phyloP scores from a whole-genome alignment of 2,797 vertebrate species.

The Spea hammondii region DNA sequence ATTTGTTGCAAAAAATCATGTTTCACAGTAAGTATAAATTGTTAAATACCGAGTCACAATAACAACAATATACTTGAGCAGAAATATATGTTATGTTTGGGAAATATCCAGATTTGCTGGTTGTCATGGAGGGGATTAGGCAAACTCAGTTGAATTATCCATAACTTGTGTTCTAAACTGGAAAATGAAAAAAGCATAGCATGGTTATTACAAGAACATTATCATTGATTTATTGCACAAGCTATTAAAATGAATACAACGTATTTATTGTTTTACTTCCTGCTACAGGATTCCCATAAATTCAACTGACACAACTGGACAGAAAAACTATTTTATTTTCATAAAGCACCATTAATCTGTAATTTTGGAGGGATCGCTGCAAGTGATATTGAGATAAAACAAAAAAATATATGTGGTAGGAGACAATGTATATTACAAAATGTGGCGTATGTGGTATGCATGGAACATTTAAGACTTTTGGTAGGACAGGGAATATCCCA shows the following conservation, averaged over 20 bases:
- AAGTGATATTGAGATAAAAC: too few relatives aligned
- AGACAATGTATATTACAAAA: neutral
- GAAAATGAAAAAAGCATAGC: neutral
- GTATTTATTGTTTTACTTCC: conserved; percentile 7
- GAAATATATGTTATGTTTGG: conserved; percentile 31
- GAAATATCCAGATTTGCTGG: conserved; percentile 25
- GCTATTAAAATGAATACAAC: conserved; percentile 16
- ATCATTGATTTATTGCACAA: conserved; percentile 13
- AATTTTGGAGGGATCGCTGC: neutral
- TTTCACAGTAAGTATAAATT: neutral
- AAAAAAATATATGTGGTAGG: neutral
- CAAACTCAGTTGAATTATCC: conserved; percentile 26
- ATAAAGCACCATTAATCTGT: neutral
- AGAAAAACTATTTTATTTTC: conserved; percentile 4
- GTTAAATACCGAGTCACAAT: conserved; percentile 9
- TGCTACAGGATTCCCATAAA: neutral
- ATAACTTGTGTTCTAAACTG: conserved; percentile 24
- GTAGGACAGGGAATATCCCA: too few relatives aligned
- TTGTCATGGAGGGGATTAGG: conserved; percentile 17
- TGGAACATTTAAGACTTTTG: too few relatives aligned
- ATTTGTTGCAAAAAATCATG: conserved; percentile 15
- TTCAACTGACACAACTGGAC: conserved; percentile 1
- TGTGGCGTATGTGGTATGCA: neutral
- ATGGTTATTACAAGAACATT: conserved; percentile 7
- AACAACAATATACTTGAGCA: conserved; percentile 11